Evolutionary conservation across 2,113 vertebrate species (phyloP).

Genomic region (Oophaga pumilio): DNA sequence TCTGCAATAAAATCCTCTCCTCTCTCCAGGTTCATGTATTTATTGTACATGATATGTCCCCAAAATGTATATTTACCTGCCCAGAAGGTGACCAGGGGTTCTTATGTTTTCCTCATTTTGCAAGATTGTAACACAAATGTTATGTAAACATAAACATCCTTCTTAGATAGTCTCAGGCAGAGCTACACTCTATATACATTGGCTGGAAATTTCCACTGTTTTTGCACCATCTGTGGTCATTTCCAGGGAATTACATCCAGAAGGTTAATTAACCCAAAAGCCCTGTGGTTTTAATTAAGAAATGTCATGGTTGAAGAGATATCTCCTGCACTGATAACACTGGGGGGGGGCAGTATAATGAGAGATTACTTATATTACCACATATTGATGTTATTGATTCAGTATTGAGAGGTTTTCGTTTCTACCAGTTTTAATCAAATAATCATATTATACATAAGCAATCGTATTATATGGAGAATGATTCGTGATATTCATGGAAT

Average conservation of each 20-base stretch:
- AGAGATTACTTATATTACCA: not conserved
- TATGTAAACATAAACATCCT: too few species aligned
- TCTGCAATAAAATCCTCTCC: not conserved
- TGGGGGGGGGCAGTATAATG: not conserved
- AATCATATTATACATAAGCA: too few species aligned
- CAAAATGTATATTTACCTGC: not conserved
- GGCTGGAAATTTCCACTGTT: slow-evolving; percentile 54
- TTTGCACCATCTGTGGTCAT: slow-evolving; percentile 52
- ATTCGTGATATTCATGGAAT: too few species aligned
- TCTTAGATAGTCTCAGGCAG: not conserved
- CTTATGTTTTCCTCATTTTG: not conserved
- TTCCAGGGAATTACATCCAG: slow-evolving; percentile 51
- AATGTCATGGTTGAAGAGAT: slow-evolving; percentile 38
- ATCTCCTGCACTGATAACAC: not conserved
- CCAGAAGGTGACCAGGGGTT: not conserved
- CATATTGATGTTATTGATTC: slow-evolving; percentile 42
- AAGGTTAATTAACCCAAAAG: slow-evolving; percentile 31
- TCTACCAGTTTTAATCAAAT: not conserved
- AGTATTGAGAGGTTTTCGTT: not conserved
- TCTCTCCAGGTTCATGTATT: not conserved
- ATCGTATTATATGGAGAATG: too few species aligned
- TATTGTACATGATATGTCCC: not conserved
- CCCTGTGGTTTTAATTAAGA: slow-evolving; percentile 39
- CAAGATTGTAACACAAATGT: not conserved
- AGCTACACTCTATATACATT: not conserved